Evolutionary conservation across 2,888 invertebrate species (phyloP).

Genomic region (Catocala nupta): DNA sequence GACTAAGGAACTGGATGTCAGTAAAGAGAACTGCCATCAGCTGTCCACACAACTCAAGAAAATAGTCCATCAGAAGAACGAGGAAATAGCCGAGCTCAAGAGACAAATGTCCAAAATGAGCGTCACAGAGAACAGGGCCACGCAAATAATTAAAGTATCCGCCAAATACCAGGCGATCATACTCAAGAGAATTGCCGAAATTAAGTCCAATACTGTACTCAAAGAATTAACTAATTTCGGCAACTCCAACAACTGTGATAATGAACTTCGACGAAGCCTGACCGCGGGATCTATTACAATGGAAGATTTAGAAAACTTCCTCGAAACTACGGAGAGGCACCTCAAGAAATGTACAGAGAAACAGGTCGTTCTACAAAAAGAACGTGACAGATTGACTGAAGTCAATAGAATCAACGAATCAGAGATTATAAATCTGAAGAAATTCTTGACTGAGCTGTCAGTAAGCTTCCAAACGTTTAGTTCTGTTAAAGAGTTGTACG

Average conservation of each 20-base stretch:
- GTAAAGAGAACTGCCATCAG: slow-evolving; percentile 75
- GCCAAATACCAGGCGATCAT: slow-evolving; percentile 83
- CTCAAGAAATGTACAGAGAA: slow-evolving; percentile 75
- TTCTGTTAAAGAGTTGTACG: slow-evolving; percentile 75
- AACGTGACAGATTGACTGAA: slow-evolving; percentile 74
- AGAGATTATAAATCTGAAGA: slow-evolving; percentile 76
- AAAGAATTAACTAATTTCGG: slow-evolving; percentile 81
- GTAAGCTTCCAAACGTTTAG: slow-evolving; percentile 76
- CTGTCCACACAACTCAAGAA: slow-evolving; percentile 78
- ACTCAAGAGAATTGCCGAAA: slow-evolving; percentile 78
- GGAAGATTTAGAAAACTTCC: slow-evolving; percentile 81
- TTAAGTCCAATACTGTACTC: slow-evolving; percentile 76
- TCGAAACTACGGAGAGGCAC: slow-evolving; percentile 81
- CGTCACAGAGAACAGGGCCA: slow-evolving; percentile 74
- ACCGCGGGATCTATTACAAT: slow-evolving; percentile 76
- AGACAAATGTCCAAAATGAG: slow-evolving; percentile 78
- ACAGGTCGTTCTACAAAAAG: slow-evolving; percentile 73
- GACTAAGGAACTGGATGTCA: slow-evolving; percentile 73
- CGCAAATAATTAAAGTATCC: slow-evolving; percentile 81
- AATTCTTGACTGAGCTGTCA: slow-evolving; percentile 77
- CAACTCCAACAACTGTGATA: slow-evolving; percentile 68
- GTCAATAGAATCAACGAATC: slow-evolving; percentile 79
- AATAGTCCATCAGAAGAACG: slow-evolving; percentile 78
- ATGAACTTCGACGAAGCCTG: slow-evolving; percentile 70
- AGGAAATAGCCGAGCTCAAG: slow-evolving; percentile 79